These are phyloP conservation scores for Therioaphis trifolii DNA, from an alignment of 2,888 invertebrate genomes.

Conservation along the genomic window DNA sequence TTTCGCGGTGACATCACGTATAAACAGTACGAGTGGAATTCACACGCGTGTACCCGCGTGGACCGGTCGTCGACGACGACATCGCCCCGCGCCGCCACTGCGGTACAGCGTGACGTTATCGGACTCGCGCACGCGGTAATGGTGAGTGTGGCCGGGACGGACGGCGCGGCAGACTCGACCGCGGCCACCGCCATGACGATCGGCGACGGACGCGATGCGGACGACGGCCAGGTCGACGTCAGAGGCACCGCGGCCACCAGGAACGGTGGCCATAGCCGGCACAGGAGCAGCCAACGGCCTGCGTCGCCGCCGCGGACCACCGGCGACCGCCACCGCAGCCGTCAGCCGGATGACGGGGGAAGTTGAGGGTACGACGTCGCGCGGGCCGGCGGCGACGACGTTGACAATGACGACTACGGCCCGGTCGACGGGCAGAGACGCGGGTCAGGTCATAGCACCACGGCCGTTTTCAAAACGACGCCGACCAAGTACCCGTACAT, in stretches of 20 bases:
- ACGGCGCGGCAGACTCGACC: background rate
- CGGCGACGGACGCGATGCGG: background rate
- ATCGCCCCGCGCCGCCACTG: background rate
- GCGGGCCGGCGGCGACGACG: background rate
- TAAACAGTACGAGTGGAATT: no score
- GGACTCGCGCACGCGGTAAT: background rate
- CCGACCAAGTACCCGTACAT: slow-evolving; percentile 64
- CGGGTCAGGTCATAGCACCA: background rate
- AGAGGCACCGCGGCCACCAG: background rate
- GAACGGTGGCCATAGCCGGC: background rate
- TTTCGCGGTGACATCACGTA: no score
- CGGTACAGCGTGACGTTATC: no score
- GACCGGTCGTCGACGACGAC: background rate
- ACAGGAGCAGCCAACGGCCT: background rate
- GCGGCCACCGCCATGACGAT: no score
- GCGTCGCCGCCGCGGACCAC: background rate
- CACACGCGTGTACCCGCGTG: no score
- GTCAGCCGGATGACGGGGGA: background rate
- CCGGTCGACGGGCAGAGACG: background rate
- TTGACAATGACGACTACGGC: background rate
- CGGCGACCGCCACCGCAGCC: background rate
- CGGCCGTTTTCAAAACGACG: background rate
- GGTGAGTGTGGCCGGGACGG: slow-evolving; percentile 24
- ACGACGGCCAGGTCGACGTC: background rate
- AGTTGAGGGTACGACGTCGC: background rate